Base-by-base conservation (phyloP, 1,140 invertebrate species). In the Dysdera silvatica region DNA sequence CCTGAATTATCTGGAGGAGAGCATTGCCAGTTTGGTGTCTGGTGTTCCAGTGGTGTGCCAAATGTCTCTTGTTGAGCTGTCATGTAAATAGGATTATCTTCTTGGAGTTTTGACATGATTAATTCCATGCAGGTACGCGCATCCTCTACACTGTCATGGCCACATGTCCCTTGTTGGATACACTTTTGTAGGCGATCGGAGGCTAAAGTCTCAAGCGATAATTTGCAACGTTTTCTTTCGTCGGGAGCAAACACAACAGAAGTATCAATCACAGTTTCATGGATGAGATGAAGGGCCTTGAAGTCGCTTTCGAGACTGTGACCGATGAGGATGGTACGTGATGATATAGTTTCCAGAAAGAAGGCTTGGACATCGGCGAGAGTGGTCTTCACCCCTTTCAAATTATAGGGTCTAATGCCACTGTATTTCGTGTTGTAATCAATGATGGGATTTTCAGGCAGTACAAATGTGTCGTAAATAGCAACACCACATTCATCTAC, bases 241-340 rank as follows among this genome's bases (percentile, higher is more conserved):
- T 87, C 87, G 76, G 98, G 95, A 10, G 94, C 95, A 79, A 93
- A 98, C 52, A 98, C 82, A n/a, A 95, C 79, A 68, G 91, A 90
- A 0, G 95, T 98, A 74, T 98, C 95, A 12, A 98, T 86, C 5
- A 98, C 85, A 24, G 84, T 88, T 61, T 85, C 82, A 72, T 98
- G 95, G 55, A 96, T 84, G 14, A 98, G 75, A 29, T 93, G 95
- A 1, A 98, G 79, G 31, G 93, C 89, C 77, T 89, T 87, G 69
- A 98, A 84, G 81, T 99, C 96, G 73, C 88, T 95, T 74, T 98
- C 95, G 66, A 99, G 82, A 79, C 90, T 93, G 76, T 99, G 96
- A 6, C 96, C 96, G 61, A 98, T 85, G 4, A 99, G 78, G 71
- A 98, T 95, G 1, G 91, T 91, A 76, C 91, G 87, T 58, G 86